Percentiles rank a stretch among this genome's conserved stretches.
These are phyloP conservation scores for Cephus cinctus DNA, from an alignment of 1,140 invertebrate genomes.

Conservation along the genomic window DNA sequence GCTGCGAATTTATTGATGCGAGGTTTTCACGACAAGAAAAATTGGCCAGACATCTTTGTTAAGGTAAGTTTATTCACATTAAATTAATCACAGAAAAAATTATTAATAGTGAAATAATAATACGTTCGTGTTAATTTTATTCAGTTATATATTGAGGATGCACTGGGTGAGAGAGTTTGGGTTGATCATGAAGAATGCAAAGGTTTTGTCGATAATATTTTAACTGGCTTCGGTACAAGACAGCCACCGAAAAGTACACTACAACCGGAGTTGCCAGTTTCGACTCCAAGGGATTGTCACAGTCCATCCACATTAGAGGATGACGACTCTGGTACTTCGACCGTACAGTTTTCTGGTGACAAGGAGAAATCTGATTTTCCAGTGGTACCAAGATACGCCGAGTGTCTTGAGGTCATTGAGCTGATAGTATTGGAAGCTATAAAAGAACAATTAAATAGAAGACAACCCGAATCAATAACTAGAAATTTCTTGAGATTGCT, in stretches of 20 bases:
- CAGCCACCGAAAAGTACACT: constrained; percentile 64
- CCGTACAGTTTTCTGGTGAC: constrained; percentile 37
- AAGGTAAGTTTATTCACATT: constrained; percentile 61
- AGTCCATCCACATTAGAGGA: constrained; percentile 58
- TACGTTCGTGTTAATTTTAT: constrained; percentile 29
- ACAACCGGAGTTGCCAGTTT: constrained; percentile 60
- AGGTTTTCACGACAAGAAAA: constrained; percentile 74
- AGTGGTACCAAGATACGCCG: constrained; percentile 61
- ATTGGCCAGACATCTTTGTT: constrained; percentile 78
- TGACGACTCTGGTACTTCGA: constrained; percentile 56
- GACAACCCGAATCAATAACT: constrained; percentile 84
- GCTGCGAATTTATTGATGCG: constrained; percentile 83
- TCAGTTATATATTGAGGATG: constrained; percentile 91
- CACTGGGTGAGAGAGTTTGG: constrained; percentile 88
- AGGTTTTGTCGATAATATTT: constrained; percentile 89
- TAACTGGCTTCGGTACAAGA: constrained; percentile 85
- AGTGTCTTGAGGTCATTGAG: constrained; percentile 72
- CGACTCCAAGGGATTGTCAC: constrained; percentile 54
- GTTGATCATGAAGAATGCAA: constrained; percentile 90
- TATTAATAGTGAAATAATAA: constrained; percentile 6
- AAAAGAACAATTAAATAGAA: constrained; percentile 80
- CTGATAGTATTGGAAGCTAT: constrained; percentile 81
- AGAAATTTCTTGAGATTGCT: constrained; percentile 85
- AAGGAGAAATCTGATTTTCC: constrained; percentile 57
- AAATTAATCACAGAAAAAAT: constrained; percentile 11